Conservation (phyloP, 2,797 vertebrate species). For the Ataeniobius toweri region DNA sequence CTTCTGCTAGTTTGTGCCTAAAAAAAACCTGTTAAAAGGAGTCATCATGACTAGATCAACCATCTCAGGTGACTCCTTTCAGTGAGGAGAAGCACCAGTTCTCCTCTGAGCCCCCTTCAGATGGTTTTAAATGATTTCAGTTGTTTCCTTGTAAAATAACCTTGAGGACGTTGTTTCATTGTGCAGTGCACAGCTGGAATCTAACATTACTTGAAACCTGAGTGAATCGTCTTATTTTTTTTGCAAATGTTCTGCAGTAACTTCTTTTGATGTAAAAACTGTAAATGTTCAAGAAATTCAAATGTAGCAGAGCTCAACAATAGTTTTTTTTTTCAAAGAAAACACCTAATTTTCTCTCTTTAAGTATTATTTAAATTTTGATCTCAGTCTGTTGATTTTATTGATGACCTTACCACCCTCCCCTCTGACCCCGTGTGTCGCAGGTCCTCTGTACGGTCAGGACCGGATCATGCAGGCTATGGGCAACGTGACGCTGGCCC, state of each 20-base stretch:
- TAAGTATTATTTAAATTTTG: neutral
- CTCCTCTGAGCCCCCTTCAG: too few relatives aligned
- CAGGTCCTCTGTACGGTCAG: constrained; percentile 92
- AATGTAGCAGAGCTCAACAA: neutral
- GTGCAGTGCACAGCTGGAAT: neutral
- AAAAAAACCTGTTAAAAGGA: too few relatives aligned
- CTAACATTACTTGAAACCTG: neutral
- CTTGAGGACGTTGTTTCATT: neutral
- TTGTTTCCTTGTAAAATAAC: neutral
- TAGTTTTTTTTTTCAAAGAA: neutral
- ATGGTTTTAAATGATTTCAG: too few relatives aligned
- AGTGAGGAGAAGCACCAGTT: too few relatives aligned
- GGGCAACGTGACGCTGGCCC: constrained; percentile 95
- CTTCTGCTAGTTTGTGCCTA: too few relatives aligned
- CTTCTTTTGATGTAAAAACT: neutral
- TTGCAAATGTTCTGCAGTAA: neutral
- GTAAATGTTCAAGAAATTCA: neutral
- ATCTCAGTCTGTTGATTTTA: neutral
- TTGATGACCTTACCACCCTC: neutral
- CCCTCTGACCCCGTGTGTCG: neutral
- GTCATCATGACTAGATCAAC: too few relatives aligned
- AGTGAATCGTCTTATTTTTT: neutral
- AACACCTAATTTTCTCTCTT: neutral
- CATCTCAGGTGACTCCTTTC: too few relatives aligned
- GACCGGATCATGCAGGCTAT: constrained; percentile 97